Conservation (phyloP, 2,113 vertebrate species). For the Aspidoscelis tigris region DNA sequence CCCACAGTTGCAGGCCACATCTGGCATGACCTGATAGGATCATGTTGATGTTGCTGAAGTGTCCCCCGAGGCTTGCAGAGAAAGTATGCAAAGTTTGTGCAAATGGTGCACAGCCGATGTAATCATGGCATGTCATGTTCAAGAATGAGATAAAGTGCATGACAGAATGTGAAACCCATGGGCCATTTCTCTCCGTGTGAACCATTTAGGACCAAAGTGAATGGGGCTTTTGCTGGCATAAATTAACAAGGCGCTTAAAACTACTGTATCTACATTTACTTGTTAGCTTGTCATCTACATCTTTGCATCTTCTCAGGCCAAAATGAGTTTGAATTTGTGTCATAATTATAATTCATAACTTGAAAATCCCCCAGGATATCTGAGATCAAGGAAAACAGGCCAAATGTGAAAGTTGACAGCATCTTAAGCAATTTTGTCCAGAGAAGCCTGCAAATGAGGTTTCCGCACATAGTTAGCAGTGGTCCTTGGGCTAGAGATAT, state of each 20-base stretch:
- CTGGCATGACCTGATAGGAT: too few species aligned
- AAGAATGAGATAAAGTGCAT: too few species aligned
- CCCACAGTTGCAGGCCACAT: too few species aligned
- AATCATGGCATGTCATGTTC: too few species aligned
- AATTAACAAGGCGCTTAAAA: too few species aligned
- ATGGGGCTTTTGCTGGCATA: too few species aligned
- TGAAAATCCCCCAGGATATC: conserved; percentile 60
- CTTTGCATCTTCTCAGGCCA: conserved; percentile 9
- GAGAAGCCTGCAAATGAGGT: conserved; percentile 63
- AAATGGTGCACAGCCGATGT: too few species aligned
- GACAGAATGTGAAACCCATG: too few species aligned
- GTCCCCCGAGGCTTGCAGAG: too few species aligned
- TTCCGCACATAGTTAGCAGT: conserved; percentile 60
- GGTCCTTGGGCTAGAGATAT: too few species aligned
- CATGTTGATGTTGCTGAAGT: too few species aligned
- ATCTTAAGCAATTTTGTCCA: conserved; percentile 68
- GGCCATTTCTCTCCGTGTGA: neutral
- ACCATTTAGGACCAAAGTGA: conserved; percentile 7
- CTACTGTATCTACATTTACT: neutral
- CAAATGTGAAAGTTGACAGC: conserved; percentile 64
- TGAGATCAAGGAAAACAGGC: conserved; percentile 56
- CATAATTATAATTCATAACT: conserved; percentile 42
- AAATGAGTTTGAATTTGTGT: neutral
- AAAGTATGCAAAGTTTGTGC: too few species aligned
- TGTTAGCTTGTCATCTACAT: conserved; percentile 1